A percentile compares a stretch with the other conserved stretches of the same genome.
Conservation (phyloP, 2,113 vertebrate species). For the Aphyosemion australe region DNA sequence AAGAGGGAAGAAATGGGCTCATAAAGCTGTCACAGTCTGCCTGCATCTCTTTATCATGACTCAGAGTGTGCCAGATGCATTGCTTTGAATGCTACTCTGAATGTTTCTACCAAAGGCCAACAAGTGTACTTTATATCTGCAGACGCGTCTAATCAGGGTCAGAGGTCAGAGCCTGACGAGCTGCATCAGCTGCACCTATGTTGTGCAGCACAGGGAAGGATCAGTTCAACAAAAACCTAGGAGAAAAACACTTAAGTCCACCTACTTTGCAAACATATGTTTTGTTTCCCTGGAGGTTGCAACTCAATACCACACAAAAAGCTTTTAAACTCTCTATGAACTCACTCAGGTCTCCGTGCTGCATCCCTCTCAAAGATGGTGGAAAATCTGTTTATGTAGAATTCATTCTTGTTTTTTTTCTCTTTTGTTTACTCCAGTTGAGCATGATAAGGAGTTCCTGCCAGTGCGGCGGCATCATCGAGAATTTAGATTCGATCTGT, state of each 20-base stretch:
- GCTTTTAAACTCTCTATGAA: conserved; percentile 14
- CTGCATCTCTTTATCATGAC: conserved; percentile 68
- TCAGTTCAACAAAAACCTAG: neutral
- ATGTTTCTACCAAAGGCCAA: conserved; percentile 58
- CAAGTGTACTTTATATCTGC: conserved; percentile 44
- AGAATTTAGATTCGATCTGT: conserved; percentile 94
- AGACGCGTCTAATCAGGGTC: conserved; percentile 43
- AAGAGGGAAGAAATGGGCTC: conserved; percentile 57
- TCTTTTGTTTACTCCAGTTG: conserved; percentile 80
- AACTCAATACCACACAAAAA: conserved; percentile 24
- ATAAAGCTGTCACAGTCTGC: conserved; percentile 73
- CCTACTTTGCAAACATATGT: conserved; percentile 15
- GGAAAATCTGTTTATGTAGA: neutral
- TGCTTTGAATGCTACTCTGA: conserved; percentile 28
- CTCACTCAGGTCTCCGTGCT: conserved; percentile 3
- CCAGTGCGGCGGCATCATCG: conserved; percentile 90
- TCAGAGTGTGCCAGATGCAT: conserved; percentile 55
- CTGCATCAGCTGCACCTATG: conserved; percentile 24
- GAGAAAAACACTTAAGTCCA: conserved; percentile 7
- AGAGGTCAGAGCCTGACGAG: conserved; percentile 24
- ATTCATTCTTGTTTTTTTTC: conserved; percentile 1
- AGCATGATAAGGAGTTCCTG: conserved; percentile 92
- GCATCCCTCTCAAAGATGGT: neutral
- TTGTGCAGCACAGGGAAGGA: conserved; percentile 8
- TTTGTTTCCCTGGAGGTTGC: conserved; percentile 22